These are phyloP conservation scores for Oryzias melastigma DNA, from an alignment of 2,113 vertebrate species.

Conservation along the genomic window DNA sequence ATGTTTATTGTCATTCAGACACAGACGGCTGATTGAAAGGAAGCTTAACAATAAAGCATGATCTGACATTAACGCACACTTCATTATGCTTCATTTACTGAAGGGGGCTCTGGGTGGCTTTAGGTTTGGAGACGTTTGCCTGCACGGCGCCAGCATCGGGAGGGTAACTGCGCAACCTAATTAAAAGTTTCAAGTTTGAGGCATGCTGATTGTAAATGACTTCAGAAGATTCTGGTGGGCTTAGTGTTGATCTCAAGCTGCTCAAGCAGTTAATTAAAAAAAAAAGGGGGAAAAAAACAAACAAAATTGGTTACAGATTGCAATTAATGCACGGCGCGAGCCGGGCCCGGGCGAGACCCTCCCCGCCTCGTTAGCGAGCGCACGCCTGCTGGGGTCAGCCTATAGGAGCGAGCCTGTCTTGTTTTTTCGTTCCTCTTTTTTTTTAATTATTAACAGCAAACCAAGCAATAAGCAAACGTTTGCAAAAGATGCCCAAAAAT, in stretches of 20 bases:
- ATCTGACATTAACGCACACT: constrained; percentile 23
- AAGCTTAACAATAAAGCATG: constrained; percentile 9
- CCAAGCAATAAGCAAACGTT: constrained; percentile 53
- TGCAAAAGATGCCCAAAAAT: constrained; percentile 14
- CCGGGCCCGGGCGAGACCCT: constrained; percentile 44
- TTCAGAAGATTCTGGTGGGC: constrained; percentile 65
- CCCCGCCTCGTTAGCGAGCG: constrained; percentile 58
- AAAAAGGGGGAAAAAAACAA: constrained; percentile 55
- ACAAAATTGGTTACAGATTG: constrained; percentile 77
- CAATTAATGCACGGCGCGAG: constrained; percentile 67
- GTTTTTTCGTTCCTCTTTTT: constrained; percentile 50
- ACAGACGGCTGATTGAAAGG: constrained; percentile 21
- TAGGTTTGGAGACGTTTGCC: constrained; percentile 18
- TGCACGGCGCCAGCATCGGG: constrained; percentile 14
- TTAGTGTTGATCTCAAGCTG: constrained; percentile 76
- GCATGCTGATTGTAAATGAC: constrained; percentile 73
- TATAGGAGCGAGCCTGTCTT: constrained; percentile 33
- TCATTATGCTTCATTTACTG: constrained; percentile 30
- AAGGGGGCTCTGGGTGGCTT: constrained; percentile 21
- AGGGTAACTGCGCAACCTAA: constrained; percentile 54
- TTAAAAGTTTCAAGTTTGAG: constrained; percentile 75
- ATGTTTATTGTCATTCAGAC: constrained; percentile 34
- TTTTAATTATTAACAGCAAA: constrained; percentile 70
- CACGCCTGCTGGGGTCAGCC: constrained; percentile 53
- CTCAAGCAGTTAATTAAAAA: constrained; percentile 78